Conservation (phyloP, 2,797 vertebrate species). For the Liparis tanakae region DNA sequence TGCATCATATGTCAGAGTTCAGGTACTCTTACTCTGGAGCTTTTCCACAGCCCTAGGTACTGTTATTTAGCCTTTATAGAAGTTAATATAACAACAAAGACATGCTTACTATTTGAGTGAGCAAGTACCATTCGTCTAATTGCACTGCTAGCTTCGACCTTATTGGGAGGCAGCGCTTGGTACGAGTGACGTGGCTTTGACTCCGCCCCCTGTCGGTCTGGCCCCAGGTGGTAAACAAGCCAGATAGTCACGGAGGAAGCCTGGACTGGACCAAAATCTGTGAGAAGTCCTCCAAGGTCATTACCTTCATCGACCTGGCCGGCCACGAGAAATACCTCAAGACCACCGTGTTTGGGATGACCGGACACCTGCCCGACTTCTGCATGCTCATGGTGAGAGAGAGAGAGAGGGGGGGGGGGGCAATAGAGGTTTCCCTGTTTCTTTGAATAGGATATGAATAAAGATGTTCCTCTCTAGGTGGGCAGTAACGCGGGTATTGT, state of each 20-base stretch:
- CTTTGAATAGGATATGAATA: neutral
- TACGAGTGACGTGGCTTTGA: neutral
- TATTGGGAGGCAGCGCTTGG: neutral
- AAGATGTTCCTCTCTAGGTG: constrained; percentile 79
- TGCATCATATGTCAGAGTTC: neutral
- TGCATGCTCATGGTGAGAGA: constrained; percentile 97
- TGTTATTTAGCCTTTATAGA: neutral
- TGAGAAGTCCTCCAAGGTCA: constrained; percentile 97
- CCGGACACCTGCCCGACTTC: constrained; percentile 96
- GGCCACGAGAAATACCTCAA: constrained; percentile 98
- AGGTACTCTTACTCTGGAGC: neutral
- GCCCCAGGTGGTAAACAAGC: constrained; percentile 93
- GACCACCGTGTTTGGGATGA: constrained; percentile 98
- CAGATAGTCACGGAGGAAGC: constrained; percentile 94
- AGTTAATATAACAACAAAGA: neutral
- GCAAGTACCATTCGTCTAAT: neutral
- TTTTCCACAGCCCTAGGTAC: neutral
- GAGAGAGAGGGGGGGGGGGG: no score
- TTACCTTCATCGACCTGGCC: constrained; percentile 97
- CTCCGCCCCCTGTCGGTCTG: neutral
- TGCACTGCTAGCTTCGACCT: neutral
- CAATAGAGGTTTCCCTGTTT: neutral
- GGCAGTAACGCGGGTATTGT: constrained; percentile 98
- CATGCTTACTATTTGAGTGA: neutral
- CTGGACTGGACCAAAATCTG: constrained; percentile 99